These are phyloP conservation scores for Cephus sareptanus DNA, from an alignment of 2,888 invertebrate genomes.

Conservation along the genomic window DNA sequence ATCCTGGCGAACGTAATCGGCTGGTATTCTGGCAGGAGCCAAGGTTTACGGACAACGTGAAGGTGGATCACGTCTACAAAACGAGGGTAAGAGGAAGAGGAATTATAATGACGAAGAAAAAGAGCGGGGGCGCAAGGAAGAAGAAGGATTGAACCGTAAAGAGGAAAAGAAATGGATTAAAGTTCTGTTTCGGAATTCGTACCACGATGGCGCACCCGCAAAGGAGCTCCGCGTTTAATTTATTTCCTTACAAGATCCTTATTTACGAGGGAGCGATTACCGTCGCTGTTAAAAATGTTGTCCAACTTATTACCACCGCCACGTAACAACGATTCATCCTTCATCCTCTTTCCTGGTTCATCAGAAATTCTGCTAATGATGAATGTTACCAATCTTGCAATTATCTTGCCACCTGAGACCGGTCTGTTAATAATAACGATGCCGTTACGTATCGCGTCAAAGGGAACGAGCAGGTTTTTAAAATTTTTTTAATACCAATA, in stretches of 20 bases:
- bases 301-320: not conserved
- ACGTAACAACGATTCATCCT: not conserved
- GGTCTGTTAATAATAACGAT: slow-evolving; percentile 31
- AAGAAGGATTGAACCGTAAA: not conserved
- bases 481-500: not conserved
- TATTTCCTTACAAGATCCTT: slow-evolving; percentile 16
- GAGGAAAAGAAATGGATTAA: not conserved
- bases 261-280: slow-evolving; percentile 28
- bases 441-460: not conserved
- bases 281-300: slow-evolving; percentile 8
- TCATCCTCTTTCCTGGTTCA: slow-evolving; percentile 24
- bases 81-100: slow-evolving; percentile 67
- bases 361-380: slow-evolving; percentile 41
- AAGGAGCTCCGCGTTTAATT: slow-evolving; percentile 4
- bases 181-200: slow-evolving; percentile 6
- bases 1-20: slow-evolving; percentile 69
- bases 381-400: slow-evolving; percentile 33
- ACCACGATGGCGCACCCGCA: slow-evolving; percentile 11
- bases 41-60: slow-evolving; percentile 71
- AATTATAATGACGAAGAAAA: slow-evolving; percentile 12
- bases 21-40: slow-evolving; percentile 76
- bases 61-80: slow-evolving; percentile 70
- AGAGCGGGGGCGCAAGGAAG: slow-evolving; percentile 7
- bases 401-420: slow-evolving; percentile 27
- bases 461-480: not conserved